Base-by-base conservation (phyloP, 2,113 vertebrate genomes). In the Halcyon malimbica region DNA sequence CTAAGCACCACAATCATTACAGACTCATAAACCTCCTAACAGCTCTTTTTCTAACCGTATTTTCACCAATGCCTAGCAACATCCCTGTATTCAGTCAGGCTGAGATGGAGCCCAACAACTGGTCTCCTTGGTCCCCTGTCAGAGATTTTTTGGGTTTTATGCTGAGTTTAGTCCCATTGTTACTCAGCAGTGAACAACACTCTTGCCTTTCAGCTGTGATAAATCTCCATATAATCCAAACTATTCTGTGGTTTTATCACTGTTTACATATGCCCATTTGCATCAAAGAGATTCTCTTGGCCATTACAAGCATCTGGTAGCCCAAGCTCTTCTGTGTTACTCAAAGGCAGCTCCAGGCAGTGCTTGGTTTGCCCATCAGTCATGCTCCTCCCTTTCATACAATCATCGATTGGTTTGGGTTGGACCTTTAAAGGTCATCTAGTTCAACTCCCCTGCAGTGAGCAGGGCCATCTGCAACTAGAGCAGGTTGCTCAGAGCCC, bases 201-300 rank as follows among this genome's bases (percentile, higher is more conserved):
- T 90, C 26, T 53, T 85, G 44, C 59, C 50, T 65, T 92, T 90
- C 83, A 74, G 15, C 37, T 77, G 67, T 16, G 71, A 92, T 59
- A 39, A 89, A 90, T 74, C 76, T 86, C 76, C 46, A 74, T 69
- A 63, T 50, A 70, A 93, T 77, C 75, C 71, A 81, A 88, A 59
- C 13, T 46, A 6, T n/a, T 51, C 59, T 67, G 83, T 64, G 60
- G 63, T 69, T 93, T 93, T 83, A 83, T 94, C 75, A 93, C 87
- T 94, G 64, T 77, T 51, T 78, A 37, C 69, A 74, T 31, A 46
- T 75, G 46, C n/a, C 70, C 6, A 6, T 75, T 94, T 93, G 48
- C 78, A 39, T 71, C 42, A 26, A 44, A 53, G 42, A 14, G 28
- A 64, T 81, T 78, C 25, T 77, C 39, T 54, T 71, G 46, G 50